Conservation (phyloP, 1,140 invertebrate species). For the Diachasma alloeum region DNA sequence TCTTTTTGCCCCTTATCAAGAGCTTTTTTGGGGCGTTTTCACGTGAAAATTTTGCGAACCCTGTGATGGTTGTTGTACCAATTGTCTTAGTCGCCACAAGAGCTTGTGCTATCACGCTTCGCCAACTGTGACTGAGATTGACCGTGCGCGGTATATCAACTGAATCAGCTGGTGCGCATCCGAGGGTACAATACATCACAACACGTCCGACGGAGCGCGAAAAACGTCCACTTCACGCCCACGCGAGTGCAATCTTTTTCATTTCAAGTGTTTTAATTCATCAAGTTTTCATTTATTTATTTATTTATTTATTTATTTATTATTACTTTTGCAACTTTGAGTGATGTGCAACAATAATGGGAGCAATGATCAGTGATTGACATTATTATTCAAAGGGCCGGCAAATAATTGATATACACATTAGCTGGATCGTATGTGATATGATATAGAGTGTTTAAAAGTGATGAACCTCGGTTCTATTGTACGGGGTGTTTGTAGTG, state of each 20-base stretch:
- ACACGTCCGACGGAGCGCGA: conserved; percentile 26
- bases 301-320: background rate
- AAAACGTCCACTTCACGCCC: conserved; percentile 19
- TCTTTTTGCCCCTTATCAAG: too few relatives aligned
- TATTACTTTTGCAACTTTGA: background rate
- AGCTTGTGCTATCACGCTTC: conserved; percentile 34
- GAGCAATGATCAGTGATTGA: background rate
- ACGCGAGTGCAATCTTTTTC: conserved; percentile 8
- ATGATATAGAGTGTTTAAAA: conserved; percentile 36
- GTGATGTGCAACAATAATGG: background rate
- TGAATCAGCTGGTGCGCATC: conserved; percentile 37
- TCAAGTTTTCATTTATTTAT: background rate
- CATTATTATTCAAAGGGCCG: background rate
- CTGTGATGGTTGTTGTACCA: background rate
- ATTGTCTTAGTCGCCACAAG: background rate
- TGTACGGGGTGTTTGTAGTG: conserved; percentile 46
- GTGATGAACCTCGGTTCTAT: conserved; percentile 41
- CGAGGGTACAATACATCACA: conserved; percentile 24
- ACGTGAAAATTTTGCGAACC: background rate
- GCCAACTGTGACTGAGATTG: conserved; percentile 43
- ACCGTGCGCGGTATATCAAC: background rate
- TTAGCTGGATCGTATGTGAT: conserved; percentile 22
- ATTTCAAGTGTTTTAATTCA: background rate
- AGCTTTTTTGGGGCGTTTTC: background rate
- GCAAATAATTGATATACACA: background rate